phyloP scores from a whole-genome alignment of 2,797 vertebrate genomes.

The Thamnophis elegans region DNA sequence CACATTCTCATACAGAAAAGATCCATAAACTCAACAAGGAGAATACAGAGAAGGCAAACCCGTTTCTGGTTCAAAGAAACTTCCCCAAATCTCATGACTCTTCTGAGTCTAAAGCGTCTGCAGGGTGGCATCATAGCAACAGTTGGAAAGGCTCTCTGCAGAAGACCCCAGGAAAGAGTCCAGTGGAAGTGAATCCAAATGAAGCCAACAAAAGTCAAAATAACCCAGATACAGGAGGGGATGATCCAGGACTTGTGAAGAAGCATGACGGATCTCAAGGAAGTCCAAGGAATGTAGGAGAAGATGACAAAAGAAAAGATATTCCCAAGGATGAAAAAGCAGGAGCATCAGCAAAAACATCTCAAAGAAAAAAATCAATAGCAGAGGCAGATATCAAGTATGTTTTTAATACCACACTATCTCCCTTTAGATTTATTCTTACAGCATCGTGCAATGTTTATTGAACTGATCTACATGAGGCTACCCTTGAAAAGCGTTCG shows the following conservation, averaged over 20 bases:
- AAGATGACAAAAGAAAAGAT: conserved; percentile 28
- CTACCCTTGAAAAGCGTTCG: too few relatives aligned
- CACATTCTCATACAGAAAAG: conserved; percentile 70
- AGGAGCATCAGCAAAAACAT: conserved; percentile 23
- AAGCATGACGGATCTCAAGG: conserved; percentile 36
- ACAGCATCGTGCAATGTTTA: not conserved
- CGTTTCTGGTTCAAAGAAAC: conserved; percentile 46
- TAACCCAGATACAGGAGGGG: conserved; percentile 33
- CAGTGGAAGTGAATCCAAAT: conserved; percentile 19
- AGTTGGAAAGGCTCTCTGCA: conserved; percentile 34
- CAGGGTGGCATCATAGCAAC: conserved; percentile 16
- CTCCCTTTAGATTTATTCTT: not conserved
- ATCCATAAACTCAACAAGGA: conserved; percentile 83
- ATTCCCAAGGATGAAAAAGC: conserved; percentile 27
- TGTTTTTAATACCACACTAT: conserved; percentile 6
- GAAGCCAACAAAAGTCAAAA: conserved; percentile 35
- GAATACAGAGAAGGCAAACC: conserved; percentile 71
- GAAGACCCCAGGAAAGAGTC: conserved; percentile 39
- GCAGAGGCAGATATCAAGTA: conserved; percentile 52
- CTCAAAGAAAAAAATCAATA: conserved; percentile 41
- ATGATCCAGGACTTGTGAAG: conserved; percentile 24
- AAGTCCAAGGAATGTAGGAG: conserved; percentile 20
- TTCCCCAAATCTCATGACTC: conserved; percentile 18
- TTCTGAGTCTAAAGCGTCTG: conserved; percentile 28
- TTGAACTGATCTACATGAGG: too few relatives aligned